Evolutionary conservation across 2,888 invertebrate species (phyloP).

Genomic region (Aethes cnicana): DNA sequence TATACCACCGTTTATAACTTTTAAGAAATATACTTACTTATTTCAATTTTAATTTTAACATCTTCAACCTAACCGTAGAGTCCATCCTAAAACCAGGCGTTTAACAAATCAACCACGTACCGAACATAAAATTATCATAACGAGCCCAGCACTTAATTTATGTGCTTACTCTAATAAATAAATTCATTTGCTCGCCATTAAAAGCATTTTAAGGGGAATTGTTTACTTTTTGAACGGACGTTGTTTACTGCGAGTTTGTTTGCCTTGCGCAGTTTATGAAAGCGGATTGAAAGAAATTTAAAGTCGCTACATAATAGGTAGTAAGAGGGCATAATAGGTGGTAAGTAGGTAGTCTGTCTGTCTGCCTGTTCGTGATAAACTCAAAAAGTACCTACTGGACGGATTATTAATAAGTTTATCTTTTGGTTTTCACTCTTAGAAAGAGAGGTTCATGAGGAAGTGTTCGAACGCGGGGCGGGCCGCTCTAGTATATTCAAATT

Average conservation of each 20-base stretch:
- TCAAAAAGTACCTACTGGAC: too few species aligned
- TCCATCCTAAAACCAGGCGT: background rate
- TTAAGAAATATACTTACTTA: background rate
- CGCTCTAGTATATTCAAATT: too few species aligned
- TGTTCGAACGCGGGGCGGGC: too few species aligned
- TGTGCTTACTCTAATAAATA: constrained; percentile 25
- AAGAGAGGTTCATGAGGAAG: too few species aligned
- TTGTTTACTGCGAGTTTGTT: background rate
- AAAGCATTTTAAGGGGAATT: constrained; percentile 1
- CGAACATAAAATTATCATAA: constrained; percentile 38
- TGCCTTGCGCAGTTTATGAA: too few species aligned
- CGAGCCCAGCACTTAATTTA: constrained; percentile 26
- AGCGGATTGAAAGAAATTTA: too few species aligned
- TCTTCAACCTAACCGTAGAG: background rate
- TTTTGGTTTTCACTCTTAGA: too few species aligned
- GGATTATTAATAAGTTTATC: too few species aligned
- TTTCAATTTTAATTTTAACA: background rate
- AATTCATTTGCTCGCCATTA: constrained; percentile 22
- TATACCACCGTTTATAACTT: constrained; percentile 11
- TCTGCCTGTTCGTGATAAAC: too few species aligned
- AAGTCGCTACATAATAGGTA: too few species aligned
- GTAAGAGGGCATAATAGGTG: too few species aligned
- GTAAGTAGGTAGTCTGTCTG: too few species aligned
- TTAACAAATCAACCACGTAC: constrained; percentile 36
- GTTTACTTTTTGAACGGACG: background rate